Base-by-base conservation (phyloP, 2,113 vertebrate species). In the Ondatra zibethicus region DNA sequence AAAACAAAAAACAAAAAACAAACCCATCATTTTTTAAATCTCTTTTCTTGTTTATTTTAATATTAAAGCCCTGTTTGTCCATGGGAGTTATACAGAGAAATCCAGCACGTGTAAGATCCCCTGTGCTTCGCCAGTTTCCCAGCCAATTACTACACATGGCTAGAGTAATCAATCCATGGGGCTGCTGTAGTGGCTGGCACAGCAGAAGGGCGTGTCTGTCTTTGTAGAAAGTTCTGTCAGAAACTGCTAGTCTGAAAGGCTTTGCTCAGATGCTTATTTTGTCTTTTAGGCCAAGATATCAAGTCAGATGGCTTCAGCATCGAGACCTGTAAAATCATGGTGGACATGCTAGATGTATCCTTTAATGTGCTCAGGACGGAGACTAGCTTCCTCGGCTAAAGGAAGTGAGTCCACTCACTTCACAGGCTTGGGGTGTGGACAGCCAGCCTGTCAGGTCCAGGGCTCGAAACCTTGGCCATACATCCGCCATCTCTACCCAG, bases 291-390 rank as follows among this genome's bases (percentile, higher is more conserved):
- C 61, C 97, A 98, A 91, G 99, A 99, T 72, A 99, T 99, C 98
- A 99, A 99, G 98, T 99, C 99, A 2, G 98, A 99, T n/a, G 99
- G 99, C 96, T 99, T 99, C 97, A 99, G 98, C 96, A 98, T 99
- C 0, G 99, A 99, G 93, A 99, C 99, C 0, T 99, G 99, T 94
- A 99, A 99, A 91, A 99, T 99, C 76, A 99, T 99, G 96, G 98
- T 99, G 70, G 99, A 99, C 96, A 99, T 99, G 65, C 96, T 99
- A 39, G 99, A 99, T 81, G 99, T 99, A 99, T 99, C 99, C 98
- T 99, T 98, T 80, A 29, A 17, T 2, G n/a, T 16, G 75, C 2
- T 33, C 31, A 33, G 68, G 29, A 14, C 9, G 2, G 36, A 47
- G 42, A 36, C 39, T 50, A 39, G 27, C 21, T 16, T 25, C 81